Evolutionary conservation across 2,797 vertebrate species (phyloP).

Genomic region (Rhinichthys osculus): DNA sequence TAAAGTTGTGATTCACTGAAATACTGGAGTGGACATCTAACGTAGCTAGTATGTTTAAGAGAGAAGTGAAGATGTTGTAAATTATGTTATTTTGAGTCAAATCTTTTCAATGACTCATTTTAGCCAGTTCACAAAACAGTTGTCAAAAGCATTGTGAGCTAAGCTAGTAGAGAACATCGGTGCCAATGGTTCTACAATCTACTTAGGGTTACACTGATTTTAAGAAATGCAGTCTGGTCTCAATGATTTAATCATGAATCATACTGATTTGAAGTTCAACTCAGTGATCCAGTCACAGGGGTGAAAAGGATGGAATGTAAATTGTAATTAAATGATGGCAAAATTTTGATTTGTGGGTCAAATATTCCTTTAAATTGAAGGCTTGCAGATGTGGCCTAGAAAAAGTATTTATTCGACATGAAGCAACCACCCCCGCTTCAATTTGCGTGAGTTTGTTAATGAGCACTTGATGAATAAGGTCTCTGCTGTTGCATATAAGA

Average conservation of each 20-base stretch:
- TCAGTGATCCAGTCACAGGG: background rate
- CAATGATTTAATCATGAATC: background rate
- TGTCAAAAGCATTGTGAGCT: background rate
- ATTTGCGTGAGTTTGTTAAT: conserved; percentile 48
- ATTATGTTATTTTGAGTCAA: background rate
- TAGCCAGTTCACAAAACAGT: background rate
- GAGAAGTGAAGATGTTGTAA: background rate
- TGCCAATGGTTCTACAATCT: background rate
- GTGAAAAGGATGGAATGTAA: no score
- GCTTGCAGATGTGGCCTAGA: conserved; percentile 8
- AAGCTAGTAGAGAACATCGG: background rate
- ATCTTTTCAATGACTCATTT: background rate
- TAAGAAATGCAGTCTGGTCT: background rate
- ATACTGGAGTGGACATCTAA: background rate
- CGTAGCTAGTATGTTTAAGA: no score
- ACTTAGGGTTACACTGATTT: background rate
- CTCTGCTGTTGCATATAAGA: conserved; percentile 54
- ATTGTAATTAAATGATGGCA: background rate
- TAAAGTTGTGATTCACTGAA: background rate
- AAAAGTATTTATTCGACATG: background rate
- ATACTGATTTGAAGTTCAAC: background rate
- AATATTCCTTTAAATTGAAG: conserved; percentile 16
- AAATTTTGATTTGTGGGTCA: background rate
- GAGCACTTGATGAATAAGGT: conserved; percentile 55
- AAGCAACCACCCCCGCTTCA: background rate